Base-by-base conservation (phyloP, 2,888 invertebrate species). In the Aphodius sticticus region DNA sequence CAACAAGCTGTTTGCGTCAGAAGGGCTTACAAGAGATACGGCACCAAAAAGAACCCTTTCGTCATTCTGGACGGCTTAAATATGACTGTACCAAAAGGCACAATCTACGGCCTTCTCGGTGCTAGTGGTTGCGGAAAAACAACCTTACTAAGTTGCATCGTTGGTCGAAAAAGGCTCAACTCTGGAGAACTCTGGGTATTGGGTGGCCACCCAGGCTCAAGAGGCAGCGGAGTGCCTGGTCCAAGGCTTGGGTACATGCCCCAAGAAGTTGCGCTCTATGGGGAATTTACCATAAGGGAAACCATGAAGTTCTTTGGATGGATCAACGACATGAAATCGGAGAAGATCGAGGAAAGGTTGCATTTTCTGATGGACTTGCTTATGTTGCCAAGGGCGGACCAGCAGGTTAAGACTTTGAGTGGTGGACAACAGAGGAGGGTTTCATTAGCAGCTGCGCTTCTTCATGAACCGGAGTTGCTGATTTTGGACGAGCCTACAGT, bases 401-500 rank as follows among this genome's bases (percentile, higher is more conserved):
- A 85, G 26, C 81, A 81, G 37, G 94, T 97, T 15, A 95, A 95
- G 87, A 94, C 92, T 84, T 89, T 96, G 16, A 97, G 97, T 83
- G 98, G 97, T 71, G 98, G 98, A 14, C 97, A 98, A 87, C 95
- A 96, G 88, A 91, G 98, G 78, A 92, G 98, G 82, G 95, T 97
- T 2, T 97, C 97, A 0, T 92, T 98, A 84, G 96, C 97, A 0
- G 95, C 96, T 0, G 96, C 97, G 0, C 90, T 98, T 38, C 91
- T 98, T 70, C 96, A 97, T 83, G 95, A 96, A 81, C 97, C 98
- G 0, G 96, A 97, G 87, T 91, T 98, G 38, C 89, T 98, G 81
- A 97, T 98, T 85, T 90, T 98, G 79, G 98, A 98, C 86, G 98
- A 98, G 86, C 97, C 97, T 0, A 98, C 97, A 0, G 97, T 97